A percentile compares a stretch with the other conserved stretches of the same genome.
Evolutionary conservation across 2,113 vertebrate genomes (phyloP).

Genomic region (Shinisaurus crocodilurus): DNA sequence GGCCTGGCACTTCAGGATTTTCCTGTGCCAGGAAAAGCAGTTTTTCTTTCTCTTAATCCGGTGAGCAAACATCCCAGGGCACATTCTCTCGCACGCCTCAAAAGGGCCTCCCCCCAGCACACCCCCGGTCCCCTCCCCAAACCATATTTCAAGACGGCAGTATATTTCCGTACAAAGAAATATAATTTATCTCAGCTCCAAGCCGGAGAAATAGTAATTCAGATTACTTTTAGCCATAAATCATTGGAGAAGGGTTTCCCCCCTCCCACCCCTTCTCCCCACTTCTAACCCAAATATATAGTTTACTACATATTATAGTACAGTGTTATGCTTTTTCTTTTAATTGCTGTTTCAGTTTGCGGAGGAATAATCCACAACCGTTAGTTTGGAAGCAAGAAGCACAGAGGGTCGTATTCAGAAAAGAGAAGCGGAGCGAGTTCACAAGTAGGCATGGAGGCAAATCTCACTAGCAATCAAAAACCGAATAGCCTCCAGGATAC

Average conservation of each 20-base stretch:
- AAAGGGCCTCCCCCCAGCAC: background rate
- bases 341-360: background rate
- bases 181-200: conserved; percentile 34
- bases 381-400: background rate
- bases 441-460: background rate
- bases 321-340: background rate
- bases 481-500: background rate
- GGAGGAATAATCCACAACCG: background rate
- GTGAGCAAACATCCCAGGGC: conserved; percentile 30
- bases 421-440: background rate
- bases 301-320: background rate
- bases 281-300: conserved; percentile 5
- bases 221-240: conserved; percentile 50
- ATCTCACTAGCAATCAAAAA: background rate
- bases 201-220: conserved; percentile 44
- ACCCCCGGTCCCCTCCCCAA: background rate
- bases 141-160: conserved; percentile 37
- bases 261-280: background rate
- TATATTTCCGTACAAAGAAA: conserved; percentile 5
- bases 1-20: conserved; percentile 45
- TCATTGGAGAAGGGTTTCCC: background rate
- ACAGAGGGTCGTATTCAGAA: background rate
- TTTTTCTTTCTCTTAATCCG: conserved; percentile 48
- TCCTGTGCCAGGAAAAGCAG: conserved; percentile 38
- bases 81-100: background rate